These are phyloP conservation scores for Pantelozetes paolii DNA, from an alignment of 2,888 invertebrate species.

Conservation along the genomic window DNA sequence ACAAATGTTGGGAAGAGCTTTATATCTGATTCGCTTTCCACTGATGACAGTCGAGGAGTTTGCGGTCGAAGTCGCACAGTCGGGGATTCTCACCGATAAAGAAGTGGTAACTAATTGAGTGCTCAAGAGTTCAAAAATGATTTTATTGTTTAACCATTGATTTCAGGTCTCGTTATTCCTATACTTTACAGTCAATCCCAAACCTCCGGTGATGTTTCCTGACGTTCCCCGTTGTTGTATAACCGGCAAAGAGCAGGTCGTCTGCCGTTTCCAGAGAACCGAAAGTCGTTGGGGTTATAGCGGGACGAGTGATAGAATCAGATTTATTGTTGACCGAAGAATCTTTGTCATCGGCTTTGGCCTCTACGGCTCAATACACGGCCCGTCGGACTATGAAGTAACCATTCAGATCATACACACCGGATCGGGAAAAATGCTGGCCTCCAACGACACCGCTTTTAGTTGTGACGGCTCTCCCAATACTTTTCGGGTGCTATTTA, in stretches of 20 bases:
- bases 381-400: slow-evolving; percentile 69
- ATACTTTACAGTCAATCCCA: slow-evolving; percentile 64
- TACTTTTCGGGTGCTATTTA: slow-evolving; percentile 74
- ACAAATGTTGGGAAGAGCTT: slow-evolving; percentile 64
- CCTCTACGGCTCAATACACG: slow-evolving; percentile 74
- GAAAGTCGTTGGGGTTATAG: slow-evolving; percentile 79
- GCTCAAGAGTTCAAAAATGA: too few relatives aligned
- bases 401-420: slow-evolving; percentile 71
- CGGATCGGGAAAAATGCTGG: slow-evolving; percentile 68
- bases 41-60: slow-evolving; percentile 81
- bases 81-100: slow-evolving; percentile 68
- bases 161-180: slow-evolving; percentile 52
- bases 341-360: slow-evolving; percentile 81
- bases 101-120: slow-evolving; percentile 63
- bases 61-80: slow-evolving; percentile 69
- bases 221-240: slow-evolving; percentile 69
- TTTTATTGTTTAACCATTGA: not conserved
- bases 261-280: slow-evolving; percentile 68
- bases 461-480: slow-evolving; percentile 72
- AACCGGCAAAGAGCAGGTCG: slow-evolving; percentile 71
- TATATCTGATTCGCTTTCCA: slow-evolving; percentile 71
- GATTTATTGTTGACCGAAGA: slow-evolving; percentile 72
- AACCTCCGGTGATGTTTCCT: slow-evolving; percentile 67
- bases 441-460: slow-evolving; percentile 69
- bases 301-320: slow-evolving; percentile 74